Conservation (phyloP, 2,797 vertebrate species). For the Cynodonichthys magdalenae region DNA sequence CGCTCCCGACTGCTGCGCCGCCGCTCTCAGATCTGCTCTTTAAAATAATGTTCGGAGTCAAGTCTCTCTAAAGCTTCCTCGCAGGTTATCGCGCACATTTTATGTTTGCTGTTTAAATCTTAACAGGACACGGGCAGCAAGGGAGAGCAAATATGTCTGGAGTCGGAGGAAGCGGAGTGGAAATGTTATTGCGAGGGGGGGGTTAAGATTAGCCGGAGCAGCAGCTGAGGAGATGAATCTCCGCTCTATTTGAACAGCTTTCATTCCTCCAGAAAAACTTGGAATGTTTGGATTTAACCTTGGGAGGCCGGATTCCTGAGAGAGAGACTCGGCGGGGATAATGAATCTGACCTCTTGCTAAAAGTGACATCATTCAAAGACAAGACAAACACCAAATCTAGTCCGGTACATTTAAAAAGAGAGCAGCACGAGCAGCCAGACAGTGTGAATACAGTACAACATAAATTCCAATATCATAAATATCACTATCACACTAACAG, state of each 20-base stretch:
- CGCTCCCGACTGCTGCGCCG: constrained; percentile 69
- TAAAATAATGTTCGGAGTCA: constrained; percentile 83
- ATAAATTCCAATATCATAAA: constrained; percentile 81
- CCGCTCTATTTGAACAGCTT: constrained; percentile 63
- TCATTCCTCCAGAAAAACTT: constrained; percentile 61
- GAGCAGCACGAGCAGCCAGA: constrained; percentile 45
- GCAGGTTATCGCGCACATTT: constrained; percentile 81
- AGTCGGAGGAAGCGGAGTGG: constrained; percentile 78
- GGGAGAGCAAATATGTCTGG: constrained; percentile 81
- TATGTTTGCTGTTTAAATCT: constrained; percentile 86
- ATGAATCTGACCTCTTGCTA: constrained; percentile 63
- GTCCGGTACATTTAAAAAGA: constrained; percentile 59
- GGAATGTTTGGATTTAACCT: constrained; percentile 68
- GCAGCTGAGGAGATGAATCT: constrained; percentile 73
- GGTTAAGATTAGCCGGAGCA: constrained; percentile 76
- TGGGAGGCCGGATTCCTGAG: constrained; percentile 53
- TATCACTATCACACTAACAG: constrained; percentile 76
- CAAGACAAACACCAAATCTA: constrained; percentile 56
- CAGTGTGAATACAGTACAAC: constrained; percentile 60
- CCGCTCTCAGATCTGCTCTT: constrained; percentile 81
- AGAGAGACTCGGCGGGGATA: constrained; percentile 32
- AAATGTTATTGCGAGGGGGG: constrained; percentile 76
- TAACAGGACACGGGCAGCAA: constrained; percentile 78
- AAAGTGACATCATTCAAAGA: constrained; percentile 59
- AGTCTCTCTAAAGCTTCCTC: constrained; percentile 73